phyloP scores from a whole-genome alignment of 2,888 invertebrate genomes.

The Luffia ferchaultella region DNA sequence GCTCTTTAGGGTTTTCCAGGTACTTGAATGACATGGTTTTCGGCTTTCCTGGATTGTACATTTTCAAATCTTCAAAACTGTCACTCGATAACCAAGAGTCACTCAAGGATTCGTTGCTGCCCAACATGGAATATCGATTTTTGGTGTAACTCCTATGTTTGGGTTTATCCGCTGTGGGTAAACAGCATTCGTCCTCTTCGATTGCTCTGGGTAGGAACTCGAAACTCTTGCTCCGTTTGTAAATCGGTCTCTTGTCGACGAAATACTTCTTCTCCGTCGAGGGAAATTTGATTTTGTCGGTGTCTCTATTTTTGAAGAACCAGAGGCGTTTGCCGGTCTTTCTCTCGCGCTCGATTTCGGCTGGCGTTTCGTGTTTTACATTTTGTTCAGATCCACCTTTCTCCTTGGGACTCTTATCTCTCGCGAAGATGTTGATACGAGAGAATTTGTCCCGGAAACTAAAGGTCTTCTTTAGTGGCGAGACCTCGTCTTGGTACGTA shows the following conservation, averaged over 20 bases:
- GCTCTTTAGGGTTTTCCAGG: background rate
- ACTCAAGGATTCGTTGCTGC: constrained; percentile 39
- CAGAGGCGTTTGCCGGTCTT: constrained; percentile 47
- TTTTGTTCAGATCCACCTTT: constrained; percentile 22
- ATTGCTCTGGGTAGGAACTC: constrained; percentile 48
- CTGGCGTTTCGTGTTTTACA: background rate
- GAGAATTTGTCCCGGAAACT: constrained; percentile 52
- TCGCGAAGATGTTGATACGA: constrained; percentile 40
- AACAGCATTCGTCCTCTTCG: constrained; percentile 26
- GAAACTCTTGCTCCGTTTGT: constrained; percentile 52
- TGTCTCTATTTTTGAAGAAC: constrained; percentile 46
- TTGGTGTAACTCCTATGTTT: constrained; percentile 19
- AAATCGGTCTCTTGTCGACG: constrained; percentile 24
- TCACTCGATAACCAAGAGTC: constrained; percentile 46
- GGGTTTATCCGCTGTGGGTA: constrained; percentile 17
- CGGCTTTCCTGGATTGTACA: background rate
- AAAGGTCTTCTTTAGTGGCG: constrained; percentile 48
- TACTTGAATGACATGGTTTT: background rate
- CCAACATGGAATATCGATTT: constrained; percentile 36
- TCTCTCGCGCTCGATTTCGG: constrained; percentile 28
- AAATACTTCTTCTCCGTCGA: constrained; percentile 16
- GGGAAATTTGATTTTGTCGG: constrained; percentile 20
- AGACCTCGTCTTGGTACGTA: constrained; percentile 32
- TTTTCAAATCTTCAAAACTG: constrained; percentile 27
- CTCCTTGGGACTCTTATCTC: constrained; percentile 35